phyloP scores from a whole-genome alignment of 1,140 invertebrate genomes.

The Panulirus ornatus region DNA sequence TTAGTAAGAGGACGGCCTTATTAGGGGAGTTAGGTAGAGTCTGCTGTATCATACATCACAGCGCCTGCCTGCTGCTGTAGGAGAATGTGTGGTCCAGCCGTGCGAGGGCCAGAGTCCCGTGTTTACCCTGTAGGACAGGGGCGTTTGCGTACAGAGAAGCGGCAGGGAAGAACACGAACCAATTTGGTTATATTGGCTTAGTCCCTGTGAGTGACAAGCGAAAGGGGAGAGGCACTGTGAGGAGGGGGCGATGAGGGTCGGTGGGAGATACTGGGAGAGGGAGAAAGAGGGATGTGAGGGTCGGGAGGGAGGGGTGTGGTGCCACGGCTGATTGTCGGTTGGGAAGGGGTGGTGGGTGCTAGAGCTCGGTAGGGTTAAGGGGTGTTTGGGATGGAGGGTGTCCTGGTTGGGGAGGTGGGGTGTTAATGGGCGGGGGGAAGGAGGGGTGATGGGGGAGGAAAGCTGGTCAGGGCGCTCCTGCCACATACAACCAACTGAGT shows the following conservation, averaged over 20 bases:
- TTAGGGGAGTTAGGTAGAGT: too few species aligned
- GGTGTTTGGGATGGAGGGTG: not conserved
- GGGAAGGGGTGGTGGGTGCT: not conserved
- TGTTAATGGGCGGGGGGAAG: not conserved
- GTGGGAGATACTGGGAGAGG: slow-evolving; percentile 3
- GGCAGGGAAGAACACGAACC: slow-evolving; percentile 23
- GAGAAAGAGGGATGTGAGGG: not conserved
- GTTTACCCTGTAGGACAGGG: not conserved
- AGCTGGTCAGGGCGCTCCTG: too few species aligned
- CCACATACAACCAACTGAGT: too few species aligned
- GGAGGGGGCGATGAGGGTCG: not conserved
- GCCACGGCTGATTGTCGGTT: not conserved
- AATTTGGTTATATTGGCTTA: slow-evolving; percentile 30
- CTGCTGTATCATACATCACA: too few species aligned
- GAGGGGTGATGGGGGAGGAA: too few species aligned
- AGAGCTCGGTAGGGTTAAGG: not conserved
- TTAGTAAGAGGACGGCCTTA: too few species aligned
- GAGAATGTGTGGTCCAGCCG: too few species aligned
- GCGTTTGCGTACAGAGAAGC: slow-evolving; percentile 18
- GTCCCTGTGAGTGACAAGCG: slow-evolving; percentile 25
- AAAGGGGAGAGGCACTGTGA: not conserved
- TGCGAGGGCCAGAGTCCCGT: too few species aligned
- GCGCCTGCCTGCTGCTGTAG: too few species aligned
- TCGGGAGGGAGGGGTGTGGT: not conserved
- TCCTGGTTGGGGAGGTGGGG: not conserved